A percentile compares a stretch with the other conserved stretches of the same genome.
These are phyloP conservation scores for Plectrocnemia conspersa DNA, from an alignment of 1,140 invertebrate genomes.

Conservation along the genomic window DNA sequence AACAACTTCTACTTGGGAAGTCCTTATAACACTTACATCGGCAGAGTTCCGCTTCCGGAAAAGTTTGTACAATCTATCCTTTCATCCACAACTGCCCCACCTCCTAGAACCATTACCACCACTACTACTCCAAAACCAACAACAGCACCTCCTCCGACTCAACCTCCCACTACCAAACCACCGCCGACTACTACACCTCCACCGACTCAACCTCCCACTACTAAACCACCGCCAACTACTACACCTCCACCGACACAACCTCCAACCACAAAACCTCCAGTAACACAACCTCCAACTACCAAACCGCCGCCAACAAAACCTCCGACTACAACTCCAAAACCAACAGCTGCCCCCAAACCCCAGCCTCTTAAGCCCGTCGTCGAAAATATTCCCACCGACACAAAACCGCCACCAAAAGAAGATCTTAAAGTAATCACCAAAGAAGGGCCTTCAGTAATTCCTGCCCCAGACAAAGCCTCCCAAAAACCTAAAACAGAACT, in stretches of 20 bases:
- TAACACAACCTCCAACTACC: conserved; percentile 28
- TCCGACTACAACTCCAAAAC: conserved; percentile 10
- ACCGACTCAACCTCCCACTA: conserved; percentile 25
- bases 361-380: conserved; percentile 42
- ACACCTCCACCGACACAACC: conserved; percentile 33
- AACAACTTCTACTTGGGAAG: conserved; percentile 56
- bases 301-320: conserved; percentile 32
- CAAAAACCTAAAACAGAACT: too few relatives aligned
- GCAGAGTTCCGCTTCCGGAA: conserved; percentile 50
- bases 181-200: conserved; percentile 19
- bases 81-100: neutral
- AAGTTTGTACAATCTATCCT: conserved; percentile 54
- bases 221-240: conserved; percentile 22
- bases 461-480: conserved; percentile 39
- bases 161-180: conserved; percentile 1
- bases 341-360: conserved; percentile 13
- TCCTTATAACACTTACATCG: conserved; percentile 65
- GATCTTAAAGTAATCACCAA: conserved; percentile 57
- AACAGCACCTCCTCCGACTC: neutral
- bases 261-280: conserved; percentile 32
- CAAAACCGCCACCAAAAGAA: conserved; percentile 50
- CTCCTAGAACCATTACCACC: too few relatives aligned
- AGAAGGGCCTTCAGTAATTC: conserved; percentile 49
- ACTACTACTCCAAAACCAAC: conserved; percentile 10
- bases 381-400: conserved; percentile 53